Evolutionary conservation across 2,113 vertebrate genomes (phyloP), one percentile per base, ranked within the genome.

Genomic region (Chloropsis hardwickii): DNA sequence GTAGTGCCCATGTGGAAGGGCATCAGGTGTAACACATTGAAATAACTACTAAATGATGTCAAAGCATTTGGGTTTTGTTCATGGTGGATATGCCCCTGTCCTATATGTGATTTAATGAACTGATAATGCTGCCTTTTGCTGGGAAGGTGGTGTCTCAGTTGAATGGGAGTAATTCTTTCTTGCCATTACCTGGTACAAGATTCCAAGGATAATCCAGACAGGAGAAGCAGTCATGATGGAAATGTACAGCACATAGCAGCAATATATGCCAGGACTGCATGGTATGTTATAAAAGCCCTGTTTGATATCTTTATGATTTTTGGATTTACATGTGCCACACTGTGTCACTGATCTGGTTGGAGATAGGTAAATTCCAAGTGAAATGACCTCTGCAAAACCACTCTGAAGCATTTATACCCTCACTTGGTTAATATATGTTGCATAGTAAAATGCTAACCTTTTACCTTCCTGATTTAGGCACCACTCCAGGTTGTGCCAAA

Each of bases 231-330:
- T 72, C 73, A 69, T 79, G 78, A 92, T 87, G 65, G 65, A 95
- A 91, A 94, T 42, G 23, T 62, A 42, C 25, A 69, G 56, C 58
- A 48, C 42, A 35, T 61, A 85, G 62, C 65, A 85, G 81, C 70
- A 95, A 64, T 87, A 67, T 72, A 53, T 69, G 86, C 74, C 84
- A 89, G 70, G 39, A 82, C 80, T 3, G 3, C 12, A 65, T 5
- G 29, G 60, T 76, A 81, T 23, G 42, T 86, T 69, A 48, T 61
- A 85, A 92, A 76, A 74, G 39, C 42, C 40, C 40, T 76, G n/a
- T 71, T 89, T 92, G 73, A 64, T 89, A 81, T 44, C 58, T 94
- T 89, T 65, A 72, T 94, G 73, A 57, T 76, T 67, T 94, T 94
- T 47, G 78, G 67, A 84, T 79, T 87, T 81, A 84, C 40, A 64